Percentiles rank a stretch among this genome's conserved stretches.
These are phyloP conservation scores for Glareola pratincola DNA, from an alignment of 2,113 vertebrate species.

Conservation along the genomic window DNA sequence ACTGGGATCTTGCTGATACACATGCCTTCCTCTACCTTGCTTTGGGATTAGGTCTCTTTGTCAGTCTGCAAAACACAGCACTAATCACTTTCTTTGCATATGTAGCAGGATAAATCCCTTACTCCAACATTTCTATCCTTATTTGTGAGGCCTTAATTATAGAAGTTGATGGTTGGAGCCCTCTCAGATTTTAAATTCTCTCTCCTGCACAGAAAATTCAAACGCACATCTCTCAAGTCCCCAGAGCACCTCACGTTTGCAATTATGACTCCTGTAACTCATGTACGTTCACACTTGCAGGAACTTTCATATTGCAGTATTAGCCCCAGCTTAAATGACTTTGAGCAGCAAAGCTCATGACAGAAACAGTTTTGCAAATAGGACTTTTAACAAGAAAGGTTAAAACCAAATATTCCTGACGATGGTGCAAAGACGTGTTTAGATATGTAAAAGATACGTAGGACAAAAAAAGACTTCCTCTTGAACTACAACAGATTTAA, in stretches of 20 bases:
- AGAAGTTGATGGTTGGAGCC: neutral
- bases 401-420: neutral
- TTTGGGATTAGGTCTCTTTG: neutral
- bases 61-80: neutral
- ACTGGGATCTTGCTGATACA: neutral
- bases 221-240: neutral
- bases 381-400: neutral
- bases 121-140: neutral
- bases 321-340: neutral
- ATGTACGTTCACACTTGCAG: fast-evolving
- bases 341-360: neutral
- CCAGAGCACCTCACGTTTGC: neutral
- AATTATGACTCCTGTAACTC: neutral
- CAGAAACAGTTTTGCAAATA: neutral
- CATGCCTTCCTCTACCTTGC: neutral
- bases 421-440: neutral
- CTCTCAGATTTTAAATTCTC: neutral
- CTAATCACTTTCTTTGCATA: neutral
- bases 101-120: neutral
- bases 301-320: neutral
- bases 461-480: neutral
- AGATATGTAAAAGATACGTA: neutral
- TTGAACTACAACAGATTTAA: neutral
- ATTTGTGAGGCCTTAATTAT: neutral
- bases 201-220: neutral